Conservation (phyloP, 2,113 vertebrate species). For the Petaurus breviceps region DNA sequence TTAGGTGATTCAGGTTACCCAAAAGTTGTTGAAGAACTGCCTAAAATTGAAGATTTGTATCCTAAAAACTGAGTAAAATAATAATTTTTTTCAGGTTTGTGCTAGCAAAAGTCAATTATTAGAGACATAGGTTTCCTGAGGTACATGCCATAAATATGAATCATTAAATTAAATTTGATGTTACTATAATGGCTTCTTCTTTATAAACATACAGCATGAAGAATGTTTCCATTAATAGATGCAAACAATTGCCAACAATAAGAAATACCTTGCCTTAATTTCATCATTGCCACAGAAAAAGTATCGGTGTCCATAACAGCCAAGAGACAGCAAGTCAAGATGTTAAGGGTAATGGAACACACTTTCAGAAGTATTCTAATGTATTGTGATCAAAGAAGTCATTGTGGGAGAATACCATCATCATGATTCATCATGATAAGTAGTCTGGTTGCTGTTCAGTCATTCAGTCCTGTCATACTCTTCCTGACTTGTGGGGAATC, state of each 20-base stretch:
- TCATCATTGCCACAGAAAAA: slow-evolving; percentile 1
- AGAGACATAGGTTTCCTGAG: slow-evolving; percentile 7
- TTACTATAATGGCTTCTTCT: slow-evolving; percentile 50
- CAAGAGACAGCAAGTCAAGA: slow-evolving; percentile 43
- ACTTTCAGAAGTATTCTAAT: slow-evolving; percentile 65
- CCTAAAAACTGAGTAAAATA: slow-evolving; percentile 23
- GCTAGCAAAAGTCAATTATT: slow-evolving; percentile 13
- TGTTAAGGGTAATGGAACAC: slow-evolving; percentile 43
- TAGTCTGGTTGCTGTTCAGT: neutral
- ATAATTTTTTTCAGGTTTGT: slow-evolving; percentile 11
- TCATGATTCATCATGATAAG: slow-evolving; percentile 3
- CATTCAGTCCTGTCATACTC: neutral
- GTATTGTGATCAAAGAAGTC: slow-evolving; percentile 69
- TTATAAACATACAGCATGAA: slow-evolving; percentile 28
- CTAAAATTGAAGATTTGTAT: neutral
- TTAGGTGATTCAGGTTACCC: neutral
- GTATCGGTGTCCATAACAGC: neutral
- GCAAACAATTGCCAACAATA: slow-evolving; percentile 11
- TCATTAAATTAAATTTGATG: slow-evolving; percentile 46
- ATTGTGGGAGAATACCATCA: slow-evolving; percentile 9
- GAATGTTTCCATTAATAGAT: neutral
- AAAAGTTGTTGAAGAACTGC: neutral
- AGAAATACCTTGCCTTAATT: slow-evolving; percentile 15
- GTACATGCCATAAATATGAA: slow-evolving; percentile 10
- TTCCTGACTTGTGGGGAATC: no score